These are phyloP conservation scores for Aphodius granarius DNA, from an alignment of 2,888 invertebrate genomes.

Conservation along the genomic window DNA sequence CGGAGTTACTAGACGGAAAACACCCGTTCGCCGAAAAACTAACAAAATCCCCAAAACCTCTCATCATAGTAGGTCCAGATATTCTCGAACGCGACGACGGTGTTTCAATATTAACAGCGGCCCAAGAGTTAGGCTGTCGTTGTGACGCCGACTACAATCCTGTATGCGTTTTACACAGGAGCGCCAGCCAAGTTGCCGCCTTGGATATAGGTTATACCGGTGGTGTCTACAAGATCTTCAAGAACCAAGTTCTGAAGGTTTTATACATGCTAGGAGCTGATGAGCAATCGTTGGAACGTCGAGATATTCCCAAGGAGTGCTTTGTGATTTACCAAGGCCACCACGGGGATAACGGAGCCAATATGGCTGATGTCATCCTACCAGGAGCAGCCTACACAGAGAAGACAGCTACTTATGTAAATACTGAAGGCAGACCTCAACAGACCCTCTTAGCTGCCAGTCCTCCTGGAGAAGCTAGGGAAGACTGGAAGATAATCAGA, in stretches of 20 bases:
- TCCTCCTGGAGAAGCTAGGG: conserved; percentile 84
- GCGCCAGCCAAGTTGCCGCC: background rate
- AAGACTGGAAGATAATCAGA: conserved; percentile 94
- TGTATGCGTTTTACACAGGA: background rate
- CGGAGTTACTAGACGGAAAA: background rate
- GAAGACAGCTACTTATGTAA: conserved; percentile 88
- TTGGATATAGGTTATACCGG: conserved; percentile 3
- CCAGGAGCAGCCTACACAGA: conserved; percentile 96
- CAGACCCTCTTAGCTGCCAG: conserved; percentile 78
- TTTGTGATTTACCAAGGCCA: conserved; percentile 62
- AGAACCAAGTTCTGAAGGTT: conserved; percentile 2
- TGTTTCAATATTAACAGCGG: conserved; percentile 1
- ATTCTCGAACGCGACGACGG: conserved; percentile 1
- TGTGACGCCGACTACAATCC: background rate
- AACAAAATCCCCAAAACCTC: background rate
- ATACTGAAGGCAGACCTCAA: conserved; percentile 92
- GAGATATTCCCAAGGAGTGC: background rate
- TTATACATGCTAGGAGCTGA: background rate
- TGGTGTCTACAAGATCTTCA: conserved; percentile 1
- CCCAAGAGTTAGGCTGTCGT: background rate
- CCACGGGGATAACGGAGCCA: conserved; percentile 89
- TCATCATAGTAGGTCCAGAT: background rate
- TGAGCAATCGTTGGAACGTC: conserved; percentile 3
- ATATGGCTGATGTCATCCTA: conserved; percentile 83
- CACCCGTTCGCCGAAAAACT: background rate